phyloP scores from a whole-genome alignment of 1,140 invertebrate species.

The Matsumurasca onukii region DNA sequence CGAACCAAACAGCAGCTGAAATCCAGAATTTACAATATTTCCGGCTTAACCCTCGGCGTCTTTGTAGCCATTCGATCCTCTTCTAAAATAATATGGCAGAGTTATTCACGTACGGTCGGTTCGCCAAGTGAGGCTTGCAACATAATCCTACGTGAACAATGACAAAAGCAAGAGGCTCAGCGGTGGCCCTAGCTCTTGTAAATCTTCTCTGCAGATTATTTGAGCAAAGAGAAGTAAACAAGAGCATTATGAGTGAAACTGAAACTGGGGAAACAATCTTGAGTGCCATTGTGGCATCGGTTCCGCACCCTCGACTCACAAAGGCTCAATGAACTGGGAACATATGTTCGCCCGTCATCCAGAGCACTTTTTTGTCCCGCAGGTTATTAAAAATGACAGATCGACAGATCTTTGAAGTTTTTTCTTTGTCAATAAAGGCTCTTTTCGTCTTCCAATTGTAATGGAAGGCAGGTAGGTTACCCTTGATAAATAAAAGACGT shows the following conservation, averaged over 20 bases:
- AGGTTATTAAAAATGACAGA: conserved; percentile 24
- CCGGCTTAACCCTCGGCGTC: too few species aligned
- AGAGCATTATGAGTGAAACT: conserved; percentile 17
- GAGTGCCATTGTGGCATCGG: conserved; percentile 4
- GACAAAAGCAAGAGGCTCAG: not conserved
- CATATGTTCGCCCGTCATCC: conserved; percentile 9
- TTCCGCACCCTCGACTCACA: not conserved
- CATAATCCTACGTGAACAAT: conserved; percentile 17
- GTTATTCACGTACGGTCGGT: not conserved
- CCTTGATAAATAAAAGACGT: too few species aligned
- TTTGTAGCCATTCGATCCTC: too few species aligned
- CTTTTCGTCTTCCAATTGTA: not conserved
- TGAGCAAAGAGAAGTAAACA: conserved; percentile 2
- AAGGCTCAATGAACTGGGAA: not conserved
- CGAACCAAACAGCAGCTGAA: too few species aligned
- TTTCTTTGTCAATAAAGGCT: conserved; percentile 10
- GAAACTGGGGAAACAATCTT: conserved; percentile 24
- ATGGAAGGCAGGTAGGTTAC: too few species aligned
- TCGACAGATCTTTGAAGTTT: not conserved
- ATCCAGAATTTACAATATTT: too few species aligned
- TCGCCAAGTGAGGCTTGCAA: not conserved
- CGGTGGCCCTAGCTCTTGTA: not conserved
- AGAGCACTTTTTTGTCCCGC: conserved; percentile 3
- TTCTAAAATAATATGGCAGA: not conserved
- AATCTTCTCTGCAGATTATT: conserved; percentile 15